These are phyloP conservation scores for Leptoteleia sp. DNA, from an alignment of 1,140 invertebrate species.

Conservation along the genomic window DNA sequence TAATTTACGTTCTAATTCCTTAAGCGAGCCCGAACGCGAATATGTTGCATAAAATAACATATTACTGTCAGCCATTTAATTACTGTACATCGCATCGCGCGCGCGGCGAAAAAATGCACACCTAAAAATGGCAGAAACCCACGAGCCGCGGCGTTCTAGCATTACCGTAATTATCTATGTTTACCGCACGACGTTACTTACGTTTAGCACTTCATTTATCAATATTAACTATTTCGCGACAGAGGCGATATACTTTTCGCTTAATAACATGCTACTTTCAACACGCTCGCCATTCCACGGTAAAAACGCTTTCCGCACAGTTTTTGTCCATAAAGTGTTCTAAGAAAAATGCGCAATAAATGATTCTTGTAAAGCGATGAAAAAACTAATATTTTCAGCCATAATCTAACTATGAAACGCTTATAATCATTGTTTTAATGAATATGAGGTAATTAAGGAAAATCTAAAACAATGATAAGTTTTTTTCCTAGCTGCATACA, in stretches of 20 bases:
- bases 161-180: slow-evolving; percentile 44
- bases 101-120: slow-evolving; percentile 3
- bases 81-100: not conserved
- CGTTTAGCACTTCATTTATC: slow-evolving; percentile 39
- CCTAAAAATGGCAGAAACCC: slow-evolving; percentile 17
- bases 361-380: too few relatives aligned
- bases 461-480: too few relatives aligned
- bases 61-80: slow-evolving; percentile 30
- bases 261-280: too few relatives aligned
- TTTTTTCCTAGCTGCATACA: too few relatives aligned
- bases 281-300: too few relatives aligned
- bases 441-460: too few relatives aligned
- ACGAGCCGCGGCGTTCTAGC: slow-evolving; percentile 1
- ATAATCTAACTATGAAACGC: too few relatives aligned
- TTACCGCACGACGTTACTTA: slow-evolving; percentile 12
- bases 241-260: not conserved
- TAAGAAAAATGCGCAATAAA: too few relatives aligned
- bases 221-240: slow-evolving; percentile 26
- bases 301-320: too few relatives aligned
- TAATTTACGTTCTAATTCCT: slow-evolving; percentile 40
- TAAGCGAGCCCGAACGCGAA: not conserved
- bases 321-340: too few relatives aligned
- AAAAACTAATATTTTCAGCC: too few relatives aligned
- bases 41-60: slow-evolving; percentile 24
- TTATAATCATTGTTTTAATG: too few relatives aligned